These are phyloP conservation scores for Tragelaphus eurycerus DNA, from an alignment of 2,797 vertebrate species.

Conservation along the genomic window DNA sequence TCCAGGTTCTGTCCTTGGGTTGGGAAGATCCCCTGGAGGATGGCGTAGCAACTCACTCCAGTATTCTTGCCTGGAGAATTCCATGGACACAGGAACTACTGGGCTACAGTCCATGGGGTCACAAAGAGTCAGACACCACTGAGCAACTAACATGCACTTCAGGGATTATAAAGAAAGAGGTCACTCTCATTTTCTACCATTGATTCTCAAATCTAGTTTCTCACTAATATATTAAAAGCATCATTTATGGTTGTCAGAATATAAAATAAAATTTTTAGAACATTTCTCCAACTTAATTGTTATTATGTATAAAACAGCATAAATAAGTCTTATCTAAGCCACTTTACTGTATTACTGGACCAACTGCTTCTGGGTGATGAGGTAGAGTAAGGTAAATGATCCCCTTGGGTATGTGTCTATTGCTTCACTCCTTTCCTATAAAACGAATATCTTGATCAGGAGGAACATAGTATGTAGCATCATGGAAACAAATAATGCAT, in stretches of 20 bases:
- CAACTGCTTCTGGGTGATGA: neutral
- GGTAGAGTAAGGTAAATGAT: neutral
- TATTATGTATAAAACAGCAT: neutral
- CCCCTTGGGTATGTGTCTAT: neutral
- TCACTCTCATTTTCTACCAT: neutral
- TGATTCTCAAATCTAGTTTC: neutral
- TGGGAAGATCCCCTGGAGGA: neutral
- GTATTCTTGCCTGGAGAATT: neutral
- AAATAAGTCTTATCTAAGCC: neutral
- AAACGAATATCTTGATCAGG: neutral
- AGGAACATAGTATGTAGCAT: neutral
- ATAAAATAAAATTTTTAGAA: neutral
- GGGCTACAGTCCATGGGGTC: neutral
- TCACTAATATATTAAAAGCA: neutral
- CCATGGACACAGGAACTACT: neutral
- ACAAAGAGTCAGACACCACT: neutral
- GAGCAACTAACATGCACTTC: neutral
- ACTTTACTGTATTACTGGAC: neutral
- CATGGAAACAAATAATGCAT: neutral
- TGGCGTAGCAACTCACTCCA: neutral
- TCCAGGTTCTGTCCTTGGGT: neutral
- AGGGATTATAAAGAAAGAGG: neutral
- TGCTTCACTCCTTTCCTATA: neutral
- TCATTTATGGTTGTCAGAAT: neutral
- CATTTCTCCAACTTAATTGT: neutral